Evolutionary conservation across 2,113 vertebrate genomes (phyloP).

Genomic region (Zosterops japonicus): DNA sequence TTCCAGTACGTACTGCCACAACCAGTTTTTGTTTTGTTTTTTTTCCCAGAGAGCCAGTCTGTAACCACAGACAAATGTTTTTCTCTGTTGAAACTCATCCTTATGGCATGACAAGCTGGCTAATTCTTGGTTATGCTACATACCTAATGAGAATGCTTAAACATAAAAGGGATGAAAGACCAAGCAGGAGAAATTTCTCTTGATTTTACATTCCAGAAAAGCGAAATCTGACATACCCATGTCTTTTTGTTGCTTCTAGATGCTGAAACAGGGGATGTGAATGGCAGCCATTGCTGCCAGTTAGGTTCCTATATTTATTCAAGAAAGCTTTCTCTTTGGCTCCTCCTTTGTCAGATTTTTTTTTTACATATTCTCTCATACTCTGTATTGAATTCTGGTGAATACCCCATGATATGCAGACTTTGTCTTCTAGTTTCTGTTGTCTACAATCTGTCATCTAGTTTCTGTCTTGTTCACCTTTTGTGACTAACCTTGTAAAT

Average conservation of each 20-base stretch:
- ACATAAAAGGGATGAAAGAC: conserved; percentile 45
- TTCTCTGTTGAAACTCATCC: conserved; percentile 69
- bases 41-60: conserved; percentile 65
- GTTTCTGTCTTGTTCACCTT: conserved; percentile 20
- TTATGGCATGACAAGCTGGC: conserved; percentile 47
- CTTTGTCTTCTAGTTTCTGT: background rate
- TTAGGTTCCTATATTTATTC: background rate
- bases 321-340: background rate
- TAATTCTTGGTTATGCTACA: conserved; percentile 9
- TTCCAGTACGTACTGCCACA: conserved; percentile 59
- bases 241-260: background rate
- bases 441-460: background rate
- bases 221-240: background rate
- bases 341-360: background rate
- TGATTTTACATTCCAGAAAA: conserved; percentile 22
- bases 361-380: background rate
- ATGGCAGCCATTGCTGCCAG: background rate
- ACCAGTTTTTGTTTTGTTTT: conserved; percentile 66
- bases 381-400: background rate
- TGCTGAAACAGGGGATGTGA: background rate
- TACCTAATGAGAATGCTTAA: conserved; percentile 47
- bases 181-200: conserved; percentile 59
- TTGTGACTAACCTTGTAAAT: conserved; percentile 34
- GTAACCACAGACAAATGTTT: conserved; percentile 73
- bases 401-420: background rate